A percentile compares a stretch with the other conserved stretches of the same genome.
Conservation (phyloP, 2,113 vertebrate species). For the Pelusios castaneus region DNA sequence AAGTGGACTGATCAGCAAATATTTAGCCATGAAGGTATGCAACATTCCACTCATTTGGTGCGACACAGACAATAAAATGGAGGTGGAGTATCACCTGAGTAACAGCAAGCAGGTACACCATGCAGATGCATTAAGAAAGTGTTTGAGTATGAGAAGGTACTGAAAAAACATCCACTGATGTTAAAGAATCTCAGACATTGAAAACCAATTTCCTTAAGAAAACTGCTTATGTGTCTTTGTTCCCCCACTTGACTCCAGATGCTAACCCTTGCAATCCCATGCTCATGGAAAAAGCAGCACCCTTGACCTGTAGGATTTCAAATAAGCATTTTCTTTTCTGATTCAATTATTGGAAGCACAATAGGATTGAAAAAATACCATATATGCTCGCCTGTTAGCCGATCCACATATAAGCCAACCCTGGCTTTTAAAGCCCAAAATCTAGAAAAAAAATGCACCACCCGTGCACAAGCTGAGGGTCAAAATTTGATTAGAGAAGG, state of each 20-base stretch:
- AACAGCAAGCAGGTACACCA: neutral
- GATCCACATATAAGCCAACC: too few relatives aligned
- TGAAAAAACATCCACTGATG: neutral
- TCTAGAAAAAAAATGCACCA: too few relatives aligned
- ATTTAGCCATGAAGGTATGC: neutral
- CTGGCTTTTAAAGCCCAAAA: too few relatives aligned
- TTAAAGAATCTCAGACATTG: neutral
- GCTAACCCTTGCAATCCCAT: neutral
- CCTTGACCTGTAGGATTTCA: neutral
- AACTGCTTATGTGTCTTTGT: neutral
- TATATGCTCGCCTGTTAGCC: too few relatives aligned
- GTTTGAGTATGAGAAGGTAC: neutral
- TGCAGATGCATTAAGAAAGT: neutral
- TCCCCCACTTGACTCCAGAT: neutral
- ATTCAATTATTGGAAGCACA: neutral
- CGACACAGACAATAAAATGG: too few relatives aligned
- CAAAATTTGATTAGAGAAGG: too few relatives aligned
- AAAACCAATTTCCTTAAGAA: neutral
- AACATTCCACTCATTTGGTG: neutral
- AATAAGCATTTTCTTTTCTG: neutral
- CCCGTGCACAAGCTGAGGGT: too few relatives aligned
- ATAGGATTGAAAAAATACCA: neutral
- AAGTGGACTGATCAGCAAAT: neutral
- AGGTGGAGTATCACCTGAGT: neutral
- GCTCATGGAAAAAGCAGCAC: neutral